Evolutionary conservation across 2,888 invertebrate genomes (phyloP).

Genomic region (Epinotia bilunana): DNA sequence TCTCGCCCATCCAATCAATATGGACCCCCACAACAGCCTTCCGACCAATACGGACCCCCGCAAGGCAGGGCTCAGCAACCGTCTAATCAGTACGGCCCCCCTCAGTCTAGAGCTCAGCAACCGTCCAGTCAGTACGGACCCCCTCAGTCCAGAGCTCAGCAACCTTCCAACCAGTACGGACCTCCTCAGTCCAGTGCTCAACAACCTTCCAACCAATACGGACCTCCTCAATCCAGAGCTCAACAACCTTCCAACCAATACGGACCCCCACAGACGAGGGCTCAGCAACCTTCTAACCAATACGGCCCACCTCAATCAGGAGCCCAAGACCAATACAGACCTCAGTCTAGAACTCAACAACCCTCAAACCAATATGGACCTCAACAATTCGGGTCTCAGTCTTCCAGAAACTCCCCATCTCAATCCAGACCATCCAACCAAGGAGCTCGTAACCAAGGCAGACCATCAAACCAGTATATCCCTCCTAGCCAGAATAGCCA

Average conservation of each 20-base stretch:
- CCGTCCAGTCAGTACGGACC: conserved; percentile 42
- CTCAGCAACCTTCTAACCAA: conserved; percentile 29
- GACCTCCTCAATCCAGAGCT: conserved; percentile 5
- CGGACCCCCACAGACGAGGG: conserved; percentile 14
- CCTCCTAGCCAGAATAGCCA: conserved; percentile 40
- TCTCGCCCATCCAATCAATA: conserved; percentile 49
- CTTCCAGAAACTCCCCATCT: conserved; percentile 40
- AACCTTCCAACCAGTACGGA: conserved; percentile 47
- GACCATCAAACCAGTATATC: conserved; percentile 50
- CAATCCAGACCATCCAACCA: conserved; percentile 21
- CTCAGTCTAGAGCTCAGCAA: conserved; percentile 12
- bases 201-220: conserved; percentile 23
- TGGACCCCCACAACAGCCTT: conserved; percentile 50
- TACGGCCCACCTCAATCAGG: conserved; percentile 37
- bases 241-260: conserved; percentile 49
- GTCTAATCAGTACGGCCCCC: conserved; percentile 28
- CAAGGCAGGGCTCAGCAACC: conserved; percentile 8
- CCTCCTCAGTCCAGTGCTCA: conserved; percentile 9
- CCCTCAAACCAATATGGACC: conserved; percentile 52
- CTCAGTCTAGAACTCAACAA: conserved; percentile 28
- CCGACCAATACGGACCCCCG: conserved; percentile 41
- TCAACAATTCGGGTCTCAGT: conserved; percentile 37
- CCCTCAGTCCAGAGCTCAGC: conserved; percentile 11
- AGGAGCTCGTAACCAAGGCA: conserved; percentile 38
- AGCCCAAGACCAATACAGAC: conserved; percentile 40